Base-by-base conservation (phyloP, 2,888 invertebrate genomes). In the Catocala sponsa region DNA sequence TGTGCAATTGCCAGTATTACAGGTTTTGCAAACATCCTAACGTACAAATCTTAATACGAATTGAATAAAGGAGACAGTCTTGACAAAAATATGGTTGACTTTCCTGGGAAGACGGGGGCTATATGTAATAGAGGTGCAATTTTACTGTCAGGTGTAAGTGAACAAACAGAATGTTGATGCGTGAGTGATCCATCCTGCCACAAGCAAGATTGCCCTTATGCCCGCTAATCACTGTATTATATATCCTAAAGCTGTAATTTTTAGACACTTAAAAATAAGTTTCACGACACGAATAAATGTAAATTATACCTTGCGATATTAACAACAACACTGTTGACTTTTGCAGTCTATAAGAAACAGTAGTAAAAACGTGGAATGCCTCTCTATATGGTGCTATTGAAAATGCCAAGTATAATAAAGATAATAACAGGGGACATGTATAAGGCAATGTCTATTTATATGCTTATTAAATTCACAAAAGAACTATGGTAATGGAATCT, bases 141-240 rank as follows among this genome's bases (percentile, higher is more conserved):
- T 85, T 84, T 63, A 63, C 74, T 83, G 85, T 84, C 80, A 80
- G 72, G 72, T 53, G 63, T 74, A 79, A 77, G 46, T 15, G 15
- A 46, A 77, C 74, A 76, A 78, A 77, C 75, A 59, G 69, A 71
- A 66, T 70, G 71, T 72, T 63, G 5, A 58, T 50, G 53, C 63
- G 69, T 78, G 73, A 82, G 74, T 78, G 79, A 80, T 79, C 78
- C 76, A 76, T 78, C 76, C 77, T 78, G 73, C 64, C 70, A 13
- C 67, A 71, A 69, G 63, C 52, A 67, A 47, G 65, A 72, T 68
- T 65, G 59, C 71, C 65, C 67, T 71, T 68, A 76, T 73, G 72
- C 54, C 51, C 59, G 44, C 46, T 72, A 65, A 77, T 74, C 69
- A 67, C 68, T 68, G 67, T 65, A 71, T 70, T 49, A 66, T 32